Evolutionary conservation across 2,797 vertebrate species (phyloP).

Genomic region (Chelon auratus): DNA sequence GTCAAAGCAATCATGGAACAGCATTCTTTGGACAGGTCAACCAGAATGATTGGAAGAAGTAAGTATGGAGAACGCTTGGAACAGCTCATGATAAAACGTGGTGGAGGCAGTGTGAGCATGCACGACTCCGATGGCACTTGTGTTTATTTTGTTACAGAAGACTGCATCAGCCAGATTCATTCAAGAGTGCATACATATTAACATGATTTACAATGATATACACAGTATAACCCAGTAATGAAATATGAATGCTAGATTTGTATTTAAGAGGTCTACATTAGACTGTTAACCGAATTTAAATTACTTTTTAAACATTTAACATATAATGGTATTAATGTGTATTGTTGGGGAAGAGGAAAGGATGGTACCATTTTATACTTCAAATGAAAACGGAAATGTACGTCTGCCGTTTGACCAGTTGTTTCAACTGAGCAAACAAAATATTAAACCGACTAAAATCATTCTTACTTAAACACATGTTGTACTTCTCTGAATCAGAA

Average conservation of each 20-base stretch:
- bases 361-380: not conserved
- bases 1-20: no score
- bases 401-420: not conserved
- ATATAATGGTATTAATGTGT: no score
- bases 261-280: not conserved
- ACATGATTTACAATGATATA: no score
- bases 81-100: no score
- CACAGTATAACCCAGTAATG: not conserved
- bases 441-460: not conserved
- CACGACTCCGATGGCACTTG: no score
- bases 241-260: not conserved
- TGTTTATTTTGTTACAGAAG: no score
- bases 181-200: no score
- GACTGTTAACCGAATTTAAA: not conserved
- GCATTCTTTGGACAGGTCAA: no score
- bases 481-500: not conserved
- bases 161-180: no score
- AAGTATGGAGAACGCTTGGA: no score
- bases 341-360: not conserved
- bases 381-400: not conserved
- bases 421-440: not conserved
- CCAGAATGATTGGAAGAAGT: no score
- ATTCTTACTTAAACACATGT: not conserved
- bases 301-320: not conserved
- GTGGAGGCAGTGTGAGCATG: no score